Evolutionary conservation across 2,113 vertebrate species (phyloP).

Genomic region (Thunnus thynnus): DNA sequence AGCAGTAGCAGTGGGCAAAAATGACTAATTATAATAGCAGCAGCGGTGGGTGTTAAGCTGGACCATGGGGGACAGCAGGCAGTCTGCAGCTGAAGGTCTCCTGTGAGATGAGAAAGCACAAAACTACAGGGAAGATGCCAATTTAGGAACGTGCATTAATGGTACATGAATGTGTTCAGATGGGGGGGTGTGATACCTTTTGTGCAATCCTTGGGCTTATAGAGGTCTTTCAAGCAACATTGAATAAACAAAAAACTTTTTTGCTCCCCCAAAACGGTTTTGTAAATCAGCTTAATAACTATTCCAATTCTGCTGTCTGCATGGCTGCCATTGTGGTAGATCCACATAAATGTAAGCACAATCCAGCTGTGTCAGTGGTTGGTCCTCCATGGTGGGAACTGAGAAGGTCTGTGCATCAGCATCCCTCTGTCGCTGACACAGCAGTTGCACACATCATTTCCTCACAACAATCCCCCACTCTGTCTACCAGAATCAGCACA

Average conservation of each 20-base stretch:
- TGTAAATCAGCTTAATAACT: slow-evolving; percentile 18
- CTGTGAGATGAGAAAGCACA: too few species aligned
- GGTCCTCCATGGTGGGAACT: slow-evolving; percentile 27
- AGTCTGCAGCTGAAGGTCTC: too few species aligned
- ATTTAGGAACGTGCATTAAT: too few species aligned
- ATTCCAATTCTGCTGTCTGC: slow-evolving; percentile 13
- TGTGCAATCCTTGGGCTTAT: background rate
- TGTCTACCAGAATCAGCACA: slow-evolving; percentile 48
- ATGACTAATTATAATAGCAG: too few species aligned
- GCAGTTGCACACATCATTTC: slow-evolving; percentile 66
- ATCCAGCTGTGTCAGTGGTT: slow-evolving; percentile 68
- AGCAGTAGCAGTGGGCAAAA: too few species aligned
- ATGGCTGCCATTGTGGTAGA: slow-evolving; percentile 13
- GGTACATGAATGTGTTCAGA: too few species aligned
- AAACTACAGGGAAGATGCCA: too few species aligned
- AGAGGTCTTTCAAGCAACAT: background rate
- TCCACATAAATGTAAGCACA: slow-evolving; percentile 34
- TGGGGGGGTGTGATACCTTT: background rate
- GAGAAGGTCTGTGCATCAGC: slow-evolving; percentile 56
- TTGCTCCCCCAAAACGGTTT: slow-evolving; percentile 1
- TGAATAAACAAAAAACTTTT: background rate
- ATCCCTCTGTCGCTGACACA: slow-evolving; percentile 54
- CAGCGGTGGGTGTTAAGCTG: too few species aligned
- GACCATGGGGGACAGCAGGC: too few species aligned
- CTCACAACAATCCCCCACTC: slow-evolving; percentile 54